Evolutionary conservation across 2,113 vertebrate species (phyloP).

Genomic region (Etia nguti): DNA sequence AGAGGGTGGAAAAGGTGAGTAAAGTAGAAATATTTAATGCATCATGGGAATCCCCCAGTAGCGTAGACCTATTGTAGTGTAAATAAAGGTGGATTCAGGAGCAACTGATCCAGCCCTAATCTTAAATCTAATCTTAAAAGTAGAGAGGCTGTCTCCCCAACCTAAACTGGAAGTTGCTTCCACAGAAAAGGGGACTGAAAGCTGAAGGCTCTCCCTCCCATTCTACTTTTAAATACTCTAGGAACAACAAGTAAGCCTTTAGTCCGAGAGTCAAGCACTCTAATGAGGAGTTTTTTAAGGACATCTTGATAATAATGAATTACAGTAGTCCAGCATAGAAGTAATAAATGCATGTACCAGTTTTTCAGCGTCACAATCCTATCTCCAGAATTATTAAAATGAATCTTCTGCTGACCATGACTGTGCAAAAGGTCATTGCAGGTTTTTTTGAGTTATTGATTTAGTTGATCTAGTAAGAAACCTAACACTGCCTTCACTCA

Average conservation of each 20-base stretch:
- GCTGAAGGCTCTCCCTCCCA: accelerated
- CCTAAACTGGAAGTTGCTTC: background rate
- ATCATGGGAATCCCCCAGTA: background rate
- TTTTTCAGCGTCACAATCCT: background rate
- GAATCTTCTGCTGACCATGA: background rate
- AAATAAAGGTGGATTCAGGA: background rate
- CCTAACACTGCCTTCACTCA: background rate
- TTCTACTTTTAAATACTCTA: background rate
- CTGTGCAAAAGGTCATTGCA: accelerated
- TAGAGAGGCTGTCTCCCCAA: background rate
- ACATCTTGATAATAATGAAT: background rate
- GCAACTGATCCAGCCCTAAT: background rate
- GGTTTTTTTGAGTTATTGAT: background rate
- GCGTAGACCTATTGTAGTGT: background rate
- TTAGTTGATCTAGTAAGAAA: background rate
- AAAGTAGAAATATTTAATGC: background rate
- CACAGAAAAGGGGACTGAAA: background rate
- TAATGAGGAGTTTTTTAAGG: background rate
- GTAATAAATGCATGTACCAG: background rate
- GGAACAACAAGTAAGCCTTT: background rate
- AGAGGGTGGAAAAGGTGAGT: background rate
- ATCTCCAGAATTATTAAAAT: background rate
- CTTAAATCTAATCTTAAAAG: background rate
- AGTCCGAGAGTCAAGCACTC: accelerated
- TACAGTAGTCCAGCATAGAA: accelerated